Conservation (phyloP, 2,888 invertebrate species). For the Parnassius glacialis region DNA sequence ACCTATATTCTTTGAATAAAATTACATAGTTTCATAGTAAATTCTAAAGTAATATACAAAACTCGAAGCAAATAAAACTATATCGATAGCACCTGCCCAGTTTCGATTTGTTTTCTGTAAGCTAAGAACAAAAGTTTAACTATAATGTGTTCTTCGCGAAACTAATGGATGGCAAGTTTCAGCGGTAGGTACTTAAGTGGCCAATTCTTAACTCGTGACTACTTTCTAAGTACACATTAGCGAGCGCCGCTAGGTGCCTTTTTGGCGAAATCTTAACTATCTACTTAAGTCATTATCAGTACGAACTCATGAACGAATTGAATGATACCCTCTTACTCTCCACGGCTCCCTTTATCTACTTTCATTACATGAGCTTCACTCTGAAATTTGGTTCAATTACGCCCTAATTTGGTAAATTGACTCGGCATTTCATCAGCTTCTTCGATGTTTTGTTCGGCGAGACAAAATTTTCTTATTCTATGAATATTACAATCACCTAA, state of each 20-base stretch:
- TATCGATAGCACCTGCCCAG: conserved; percentile 34
- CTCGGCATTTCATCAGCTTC: conserved; percentile 72
- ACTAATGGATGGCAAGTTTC: conserved; percentile 75
- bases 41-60: conserved; percentile 15
- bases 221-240: conserved; percentile 77
- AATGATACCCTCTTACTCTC: conserved; percentile 63
- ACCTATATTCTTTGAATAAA: not conserved
- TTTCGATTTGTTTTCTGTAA: conserved; percentile 50
- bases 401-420: conserved; percentile 70
- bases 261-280: conserved; percentile 74
- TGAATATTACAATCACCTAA: conserved; percentile 17
- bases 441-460: conserved; percentile 50
- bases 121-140: conserved; percentile 68
- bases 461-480: conserved; percentile 33
- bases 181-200: conserved; percentile 68
- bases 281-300: conserved; percentile 71
- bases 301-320: conserved; percentile 62
- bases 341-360: conserved; percentile 65
- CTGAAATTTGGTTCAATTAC: conserved; percentile 74
- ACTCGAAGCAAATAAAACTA: conserved; percentile 29
- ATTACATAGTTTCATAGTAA: not conserved
- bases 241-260: conserved; percentile 57
- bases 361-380: conserved; percentile 73
- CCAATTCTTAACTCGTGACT: conserved; percentile 70
- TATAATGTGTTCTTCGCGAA: conserved; percentile 73